Conservation (phyloP, 2,888 invertebrate species). For the Heteromurus nitidus region DNA sequence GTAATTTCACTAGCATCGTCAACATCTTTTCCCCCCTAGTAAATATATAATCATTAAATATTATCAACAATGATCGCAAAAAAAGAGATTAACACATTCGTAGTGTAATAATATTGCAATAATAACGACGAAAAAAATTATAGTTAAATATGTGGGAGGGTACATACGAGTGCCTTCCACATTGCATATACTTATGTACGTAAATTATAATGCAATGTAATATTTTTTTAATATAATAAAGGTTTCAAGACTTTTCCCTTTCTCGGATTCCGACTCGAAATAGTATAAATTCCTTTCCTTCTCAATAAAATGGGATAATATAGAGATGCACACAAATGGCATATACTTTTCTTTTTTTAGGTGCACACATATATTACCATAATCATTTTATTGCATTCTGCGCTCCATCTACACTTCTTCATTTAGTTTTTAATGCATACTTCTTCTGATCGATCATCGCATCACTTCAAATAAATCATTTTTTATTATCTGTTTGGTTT, state of each 20-base stretch:
- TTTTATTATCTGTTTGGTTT: neutral
- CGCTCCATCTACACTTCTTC: neutral
- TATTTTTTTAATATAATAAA: constrained; percentile 44
- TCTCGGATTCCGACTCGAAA: constrained; percentile 19
- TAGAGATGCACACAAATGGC: too few species aligned
- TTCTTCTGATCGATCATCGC: neutral
- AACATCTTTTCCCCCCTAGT: too few species aligned
- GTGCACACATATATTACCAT: too few species aligned
- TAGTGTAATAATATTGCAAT: neutral
- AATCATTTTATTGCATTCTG: constrained; percentile 4
- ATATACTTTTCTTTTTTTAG: too few species aligned
- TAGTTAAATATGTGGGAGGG: neutral
- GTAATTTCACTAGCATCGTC: too few species aligned
- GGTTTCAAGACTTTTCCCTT: constrained; percentile 64
- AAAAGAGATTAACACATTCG: neutral
- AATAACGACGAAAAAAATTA: constrained; percentile 25
- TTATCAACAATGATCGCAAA: neutral
- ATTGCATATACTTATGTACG: constrained; percentile 13
- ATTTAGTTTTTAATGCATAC: neutral
- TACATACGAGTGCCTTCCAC: neutral
- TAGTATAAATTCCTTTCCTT: neutral
- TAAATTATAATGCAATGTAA: neutral
- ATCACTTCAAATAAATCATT: constrained; percentile 9
- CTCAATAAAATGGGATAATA: too few species aligned
- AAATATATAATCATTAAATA: neutral